Base-by-base conservation (phyloP, 2,888 invertebrate genomes). In the Drosophila paracracens region DNA sequence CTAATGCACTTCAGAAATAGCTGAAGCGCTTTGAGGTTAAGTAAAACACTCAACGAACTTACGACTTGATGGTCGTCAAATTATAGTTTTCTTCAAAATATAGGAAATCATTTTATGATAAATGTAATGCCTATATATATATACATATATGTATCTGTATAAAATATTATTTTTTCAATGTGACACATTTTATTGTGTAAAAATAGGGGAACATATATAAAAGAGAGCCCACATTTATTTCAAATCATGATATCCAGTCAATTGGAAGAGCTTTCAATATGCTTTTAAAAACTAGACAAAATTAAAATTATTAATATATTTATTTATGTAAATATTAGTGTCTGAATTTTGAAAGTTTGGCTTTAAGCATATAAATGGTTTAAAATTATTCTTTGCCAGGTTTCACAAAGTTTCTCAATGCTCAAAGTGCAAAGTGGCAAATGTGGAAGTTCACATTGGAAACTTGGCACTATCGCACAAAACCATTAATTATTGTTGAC, bases 401-500 rank as follows among this genome's bases (percentile, higher is more conserved):
- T 31, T 29, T 51, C 3, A 6, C 27, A 29, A 27, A 38, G 27
- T 56, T 38, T 8, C 27, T 40, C 31, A n/a, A 21, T 29, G 38
- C n/a, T 29, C 16, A 57, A 59, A 52, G 35, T 29, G n/a, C 4
- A 27, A 50, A 50, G 35, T 13, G 31, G 8, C 38, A 29, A 31
- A 43, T 21, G 21, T 8, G 27, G 5, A 21, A 35, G 27, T 36
- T 13, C 16, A 38, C 7, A 54, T 54, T 56, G 13, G 25, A 40
- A 54, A 25, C 13, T 38, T 21, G 21, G 25, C 54, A 36, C 11
- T 38, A 54, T 38, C 1, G 25, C 35, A 18, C 1, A 18, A 54
- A 33, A 33, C 13, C 43, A 57, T 62, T 43, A 57, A 43, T 62
- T 57, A 62, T 5, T 31, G 38, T 18, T 2, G 40, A 54, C 18